Evolutionary conservation across 2,797 vertebrate genomes (phyloP), one percentile per base, ranked within the genome.

Genomic region (Phataginus tetradactyla): DNA sequence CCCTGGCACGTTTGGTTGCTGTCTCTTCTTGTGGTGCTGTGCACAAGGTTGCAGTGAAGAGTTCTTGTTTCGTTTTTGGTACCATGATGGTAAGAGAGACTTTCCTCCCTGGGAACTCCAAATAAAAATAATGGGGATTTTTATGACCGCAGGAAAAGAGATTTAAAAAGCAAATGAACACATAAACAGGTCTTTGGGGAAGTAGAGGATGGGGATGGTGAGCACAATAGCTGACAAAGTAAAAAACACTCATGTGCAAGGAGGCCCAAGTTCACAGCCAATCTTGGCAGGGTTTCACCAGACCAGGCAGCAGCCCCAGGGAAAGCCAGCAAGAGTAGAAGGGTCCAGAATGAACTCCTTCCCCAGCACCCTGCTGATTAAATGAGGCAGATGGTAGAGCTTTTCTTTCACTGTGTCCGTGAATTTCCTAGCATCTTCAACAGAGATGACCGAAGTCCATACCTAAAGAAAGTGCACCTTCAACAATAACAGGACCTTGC

Each of bases 91-190:
- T 29, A n/a, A 94, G 51, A 90, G 34, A 78, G 15, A 37, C 17
- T 34, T 85, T 59, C 66, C 11, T 91, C 57, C 86, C 21, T 32
- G 45, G 80, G 59, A 69, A 37, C 15, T 72, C 37, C 63, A 68
- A 86, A 34, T 80, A 72, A 94, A 69, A 84, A 74, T 42, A 91
- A 85, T 34, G 53, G 69, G 71, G 51, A 93, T 20, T 53, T 77
- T 92, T 75, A 91, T 57, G 57, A 53, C 7, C 29, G 10, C 53
- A 75, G 49, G 53, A 91, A 78, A 37, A 78, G 32, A 93, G 57
- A 61, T 51, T 55, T 49, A 53, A 55, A n/a, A 88, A 80, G 45
- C 45, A 83, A 59, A 71, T 10, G 79, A 25, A 72, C 10, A 84
- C 1, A 45, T 15, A 72, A 51, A 49, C 18, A 39, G 68, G n/a